Percentiles rank a stretch among this genome's conserved stretches.
phyloP scores from a whole-genome alignment of 2,113 vertebrate species.

The Eulacestoma nigropectus region DNA sequence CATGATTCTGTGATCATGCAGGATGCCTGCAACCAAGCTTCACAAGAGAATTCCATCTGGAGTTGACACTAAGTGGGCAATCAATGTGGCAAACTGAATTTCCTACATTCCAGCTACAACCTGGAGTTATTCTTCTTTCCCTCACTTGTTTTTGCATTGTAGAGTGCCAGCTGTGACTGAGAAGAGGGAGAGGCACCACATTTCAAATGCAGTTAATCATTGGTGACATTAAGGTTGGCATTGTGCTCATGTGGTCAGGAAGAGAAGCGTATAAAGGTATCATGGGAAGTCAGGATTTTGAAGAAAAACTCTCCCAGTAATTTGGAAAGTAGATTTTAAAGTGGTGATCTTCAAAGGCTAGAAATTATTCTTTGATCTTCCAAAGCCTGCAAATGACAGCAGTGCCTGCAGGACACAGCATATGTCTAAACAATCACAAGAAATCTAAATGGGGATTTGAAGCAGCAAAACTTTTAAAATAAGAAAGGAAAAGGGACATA shows the following conservation, averaged over 20 bases:
- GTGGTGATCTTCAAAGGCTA: constrained; percentile 21
- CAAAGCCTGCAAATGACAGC: not conserved
- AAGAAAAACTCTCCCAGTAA: not conserved
- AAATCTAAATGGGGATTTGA: not conserved
- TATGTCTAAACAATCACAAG: not conserved
- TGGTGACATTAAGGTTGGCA: not conserved
- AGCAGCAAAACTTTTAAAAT: not conserved
- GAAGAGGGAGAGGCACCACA: not conserved
- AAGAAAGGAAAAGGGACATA: not conserved
- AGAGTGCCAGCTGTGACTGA: not conserved
- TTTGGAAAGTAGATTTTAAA: not conserved
- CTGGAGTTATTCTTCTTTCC: not conserved
- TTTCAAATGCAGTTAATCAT: not conserved
- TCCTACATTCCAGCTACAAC: not conserved
- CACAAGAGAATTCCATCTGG: not conserved
- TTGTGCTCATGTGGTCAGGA: not conserved
- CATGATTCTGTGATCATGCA: not conserved
- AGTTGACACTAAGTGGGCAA: not conserved
- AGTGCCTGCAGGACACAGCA: not conserved
- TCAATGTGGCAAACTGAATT: not conserved
- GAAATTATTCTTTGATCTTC: constrained; percentile 4
- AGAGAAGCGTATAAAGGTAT: not conserved
- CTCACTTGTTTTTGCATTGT: not conserved
- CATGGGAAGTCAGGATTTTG: not conserved
- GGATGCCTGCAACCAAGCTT: not conserved